phyloP scores from a whole-genome alignment of 2,888 invertebrate genomes.

The Hypomecis atomaria region DNA sequence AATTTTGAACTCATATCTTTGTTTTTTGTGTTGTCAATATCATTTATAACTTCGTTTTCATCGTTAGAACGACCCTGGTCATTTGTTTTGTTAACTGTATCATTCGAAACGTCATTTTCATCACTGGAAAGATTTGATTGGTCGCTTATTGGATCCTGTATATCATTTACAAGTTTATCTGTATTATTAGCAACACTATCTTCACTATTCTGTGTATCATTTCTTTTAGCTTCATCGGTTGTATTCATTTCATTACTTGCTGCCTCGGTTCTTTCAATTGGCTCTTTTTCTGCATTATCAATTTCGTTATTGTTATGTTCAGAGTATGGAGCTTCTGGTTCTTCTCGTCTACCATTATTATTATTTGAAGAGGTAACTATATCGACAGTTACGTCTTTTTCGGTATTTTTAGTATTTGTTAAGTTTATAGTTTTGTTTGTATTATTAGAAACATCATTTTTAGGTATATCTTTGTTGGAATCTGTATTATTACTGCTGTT shows the following conservation, averaged over 20 bases:
- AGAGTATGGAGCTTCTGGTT: not conserved
- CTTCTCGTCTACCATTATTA: not conserved
- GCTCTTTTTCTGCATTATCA: not conserved
- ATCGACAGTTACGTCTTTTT: not conserved
- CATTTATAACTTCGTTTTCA: not conserved
- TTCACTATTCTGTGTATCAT: too few relatives aligned
- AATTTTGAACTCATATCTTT: too few relatives aligned
- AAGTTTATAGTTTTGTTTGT: not conserved
- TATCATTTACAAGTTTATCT: too few relatives aligned
- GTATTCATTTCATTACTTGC: not conserved
- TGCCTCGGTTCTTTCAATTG: not conserved
- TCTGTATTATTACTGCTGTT: not conserved
- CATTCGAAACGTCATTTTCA: not conserved
- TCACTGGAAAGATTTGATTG: too few relatives aligned
- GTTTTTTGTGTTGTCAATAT: too few relatives aligned
- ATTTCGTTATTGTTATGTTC: not conserved
- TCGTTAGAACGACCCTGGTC: not conserved
- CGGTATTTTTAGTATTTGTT: not conserved
- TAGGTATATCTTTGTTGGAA: not conserved
- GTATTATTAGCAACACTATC: too few relatives aligned
- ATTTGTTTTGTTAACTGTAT: slow-evolving; percentile 9
- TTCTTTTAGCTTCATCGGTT: not conserved
- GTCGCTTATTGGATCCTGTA: too few relatives aligned
- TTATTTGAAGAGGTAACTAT: not conserved
- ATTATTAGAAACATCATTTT: not conserved